Conservation (phyloP, 2,113 vertebrate genomes). For the Sebastes schlegelii region DNA sequence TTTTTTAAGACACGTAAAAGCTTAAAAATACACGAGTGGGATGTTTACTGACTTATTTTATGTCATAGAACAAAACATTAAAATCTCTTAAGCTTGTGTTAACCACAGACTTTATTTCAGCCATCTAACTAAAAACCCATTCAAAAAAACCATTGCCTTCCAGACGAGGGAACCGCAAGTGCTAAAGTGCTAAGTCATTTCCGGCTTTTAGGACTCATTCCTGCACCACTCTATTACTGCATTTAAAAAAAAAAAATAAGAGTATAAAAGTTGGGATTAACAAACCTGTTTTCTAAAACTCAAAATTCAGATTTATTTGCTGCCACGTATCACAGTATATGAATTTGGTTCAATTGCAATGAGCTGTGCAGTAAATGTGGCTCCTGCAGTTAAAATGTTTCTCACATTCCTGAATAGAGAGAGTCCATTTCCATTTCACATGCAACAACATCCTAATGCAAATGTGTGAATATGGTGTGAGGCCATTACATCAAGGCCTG, state of each 20-base stretch:
- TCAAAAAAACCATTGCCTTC: too few species aligned
- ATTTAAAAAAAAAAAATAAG: neutral
- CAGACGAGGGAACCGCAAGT: too few species aligned
- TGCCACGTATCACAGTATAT: neutral
- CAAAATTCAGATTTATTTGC: neutral
- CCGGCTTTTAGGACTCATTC: too few species aligned
- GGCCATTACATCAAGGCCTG: neutral
- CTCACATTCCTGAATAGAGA: neutral
- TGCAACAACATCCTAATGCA: constrained; percentile 15
- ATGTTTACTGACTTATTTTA: too few species aligned
- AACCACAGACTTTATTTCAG: too few species aligned
- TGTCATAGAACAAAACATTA: too few species aligned
- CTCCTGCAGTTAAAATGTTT: neutral
- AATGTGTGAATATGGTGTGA: constrained; percentile 6
- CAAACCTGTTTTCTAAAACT: neutral
- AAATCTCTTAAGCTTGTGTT: too few species aligned
- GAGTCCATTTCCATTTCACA: neutral
- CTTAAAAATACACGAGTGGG: too few species aligned
- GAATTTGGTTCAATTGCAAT: neutral
- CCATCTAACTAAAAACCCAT: too few species aligned
- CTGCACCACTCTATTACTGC: neutral
- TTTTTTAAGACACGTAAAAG: too few species aligned
- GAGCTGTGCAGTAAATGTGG: neutral
- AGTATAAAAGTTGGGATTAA: neutral
- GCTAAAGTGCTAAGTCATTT: too few species aligned